These are phyloP conservation scores for Microcebus lehilahytsara DNA, from an alignment of 2,113 vertebrate genomes.

Conservation along the genomic window DNA sequence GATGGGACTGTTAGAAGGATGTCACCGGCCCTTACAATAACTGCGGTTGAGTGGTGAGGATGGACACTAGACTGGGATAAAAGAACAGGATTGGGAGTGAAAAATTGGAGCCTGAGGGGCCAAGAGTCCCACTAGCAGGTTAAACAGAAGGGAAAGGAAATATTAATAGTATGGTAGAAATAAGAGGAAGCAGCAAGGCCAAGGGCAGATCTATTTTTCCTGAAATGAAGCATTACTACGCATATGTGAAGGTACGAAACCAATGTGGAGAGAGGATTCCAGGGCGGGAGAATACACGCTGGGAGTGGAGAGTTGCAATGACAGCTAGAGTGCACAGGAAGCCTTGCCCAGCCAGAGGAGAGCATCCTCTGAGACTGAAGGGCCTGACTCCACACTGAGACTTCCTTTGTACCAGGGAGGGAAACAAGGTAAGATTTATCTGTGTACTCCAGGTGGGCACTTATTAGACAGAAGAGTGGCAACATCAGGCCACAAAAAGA, in stretches of 20 bases:
- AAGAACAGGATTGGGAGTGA: background rate
- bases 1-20: background rate
- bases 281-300: background rate
- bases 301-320: background rate
- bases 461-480: slow-evolving; percentile 9
- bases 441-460: background rate
- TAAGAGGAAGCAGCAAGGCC: background rate
- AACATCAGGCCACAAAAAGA: background rate
- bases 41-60: background rate
- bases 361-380: background rate
- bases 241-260: background rate
- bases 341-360: background rate
- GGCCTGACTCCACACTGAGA: background rate
- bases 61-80: background rate
- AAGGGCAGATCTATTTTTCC: background rate
- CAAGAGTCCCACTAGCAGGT: background rate
- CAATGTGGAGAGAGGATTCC: background rate
- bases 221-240: background rate
- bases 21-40: background rate
- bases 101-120: background rate
- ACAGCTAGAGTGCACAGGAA: background rate
- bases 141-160: background rate
- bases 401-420: slow-evolving; percentile 10
- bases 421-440: background rate
- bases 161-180: background rate